Percentiles rank a stretch among this genome's conserved stretches.
Evolutionary conservation across 2,888 invertebrate species (phyloP).

Genomic region (Heteromurus nitidus): DNA sequence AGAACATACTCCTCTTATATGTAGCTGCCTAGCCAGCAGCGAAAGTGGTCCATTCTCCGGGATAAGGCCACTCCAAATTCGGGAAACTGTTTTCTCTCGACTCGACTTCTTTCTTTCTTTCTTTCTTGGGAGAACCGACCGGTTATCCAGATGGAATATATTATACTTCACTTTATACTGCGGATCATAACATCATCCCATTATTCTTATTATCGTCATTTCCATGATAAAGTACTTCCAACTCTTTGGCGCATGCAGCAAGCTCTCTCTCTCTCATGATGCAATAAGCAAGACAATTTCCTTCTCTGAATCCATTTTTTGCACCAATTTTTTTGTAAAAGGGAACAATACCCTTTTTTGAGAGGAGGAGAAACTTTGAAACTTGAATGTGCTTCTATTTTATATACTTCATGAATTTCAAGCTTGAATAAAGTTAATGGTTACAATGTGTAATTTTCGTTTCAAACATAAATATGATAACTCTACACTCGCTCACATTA

Average conservation of each 20-base stretch:
- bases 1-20: no score
- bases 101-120: background rate
- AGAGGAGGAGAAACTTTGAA: background rate
- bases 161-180: background rate
- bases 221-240: constrained; percentile 28
- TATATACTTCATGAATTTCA: background rate
- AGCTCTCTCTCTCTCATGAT: no score
- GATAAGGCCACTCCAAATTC: background rate
- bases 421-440: no score
- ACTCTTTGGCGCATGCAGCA: constrained; percentile 14
- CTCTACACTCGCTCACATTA: background rate
- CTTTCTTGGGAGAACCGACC: no score
- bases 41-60: no score
- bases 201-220: constrained; percentile 31
- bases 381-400: background rate
- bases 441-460: background rate
- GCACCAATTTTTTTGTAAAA: no score
- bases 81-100: background rate
- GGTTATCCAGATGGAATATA: no score
- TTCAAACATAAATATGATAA: background rate
- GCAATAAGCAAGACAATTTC: background rate
- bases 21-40: no score
- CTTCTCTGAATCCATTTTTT: background rate
- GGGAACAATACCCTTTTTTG: no score
- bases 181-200: constrained; percentile 6